Evolutionary conservation across 1,140 invertebrate genomes (phyloP), one percentile per base, ranked within the genome.

Genomic region (Mycetomoellerius zeteki): DNA sequence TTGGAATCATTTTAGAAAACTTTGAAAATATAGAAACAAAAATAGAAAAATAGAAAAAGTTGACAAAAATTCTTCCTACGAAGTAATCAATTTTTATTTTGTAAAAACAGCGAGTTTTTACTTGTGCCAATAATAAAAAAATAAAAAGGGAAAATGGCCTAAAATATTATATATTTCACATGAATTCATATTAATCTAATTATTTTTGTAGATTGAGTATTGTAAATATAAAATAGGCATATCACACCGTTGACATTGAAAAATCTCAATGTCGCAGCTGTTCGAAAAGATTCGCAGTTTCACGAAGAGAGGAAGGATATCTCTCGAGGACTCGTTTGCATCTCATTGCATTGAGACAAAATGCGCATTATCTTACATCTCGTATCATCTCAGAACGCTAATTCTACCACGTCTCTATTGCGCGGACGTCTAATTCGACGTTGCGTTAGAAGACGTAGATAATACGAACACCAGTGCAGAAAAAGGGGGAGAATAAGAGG

Each of bases 401-500:
- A 24, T 10, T 19, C 33, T 37, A 37, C 7, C 27, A 33, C 12
- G 16, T 82, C 52, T 52, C 50, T 56, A 7, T n/a, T 43, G 8
- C 19, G 19, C n/a, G 54, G 7, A 56, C n/a, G 3, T 69, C 33
- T 71, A 86, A 86, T 86, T 69, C 62, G 76, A 82, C 75, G 65
- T 27, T 54, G 86, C 19, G 73, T 54, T 87, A 54, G 37, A 86
- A 76, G 62, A 87, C 47, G 80, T 71, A 82, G 86, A 91, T 89
- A 87, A 64, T 71, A 80, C 86, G 60, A 89, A 80, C 86, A 54
- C 0, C 12, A 85, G 82, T 75, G 78, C 56, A 60, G 77, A 90
- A 91, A 90, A 90, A 89, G 88, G 78, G 91, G 89, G 88, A 91
- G 86, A 89, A 89, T 86, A 92, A 86, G 86, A 90, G 91, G 88